phyloP scores from a whole-genome alignment of 2,888 invertebrate genomes.

The Mamestra brassicae region DNA sequence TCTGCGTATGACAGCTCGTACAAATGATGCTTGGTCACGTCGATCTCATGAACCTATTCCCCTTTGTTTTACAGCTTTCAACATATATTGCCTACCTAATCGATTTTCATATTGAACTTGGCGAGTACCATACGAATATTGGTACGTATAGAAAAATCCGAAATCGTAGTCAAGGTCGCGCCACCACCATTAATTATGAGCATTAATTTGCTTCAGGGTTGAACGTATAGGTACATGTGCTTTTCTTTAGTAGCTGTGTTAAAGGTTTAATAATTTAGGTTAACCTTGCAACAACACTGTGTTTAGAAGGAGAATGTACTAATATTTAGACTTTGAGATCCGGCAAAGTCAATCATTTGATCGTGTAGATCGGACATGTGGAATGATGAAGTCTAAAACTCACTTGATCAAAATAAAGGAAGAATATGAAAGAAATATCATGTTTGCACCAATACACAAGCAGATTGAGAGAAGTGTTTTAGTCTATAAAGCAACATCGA shows the following conservation, averaged over 20 bases:
- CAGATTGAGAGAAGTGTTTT: slow-evolving; percentile 14
- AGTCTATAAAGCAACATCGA: slow-evolving; percentile 29
- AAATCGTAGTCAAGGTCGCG: slow-evolving; percentile 52
- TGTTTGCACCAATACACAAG: not conserved
- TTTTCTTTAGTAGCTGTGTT: slow-evolving; percentile 31
- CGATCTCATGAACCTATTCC: slow-evolving; percentile 64
- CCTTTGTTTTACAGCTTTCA: slow-evolving; percentile 68
- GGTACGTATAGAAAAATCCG: slow-evolving; percentile 62
- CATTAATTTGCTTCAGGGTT: slow-evolving; percentile 53
- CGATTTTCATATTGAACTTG: slow-evolving; percentile 57
- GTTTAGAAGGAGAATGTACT: slow-evolving; percentile 46
- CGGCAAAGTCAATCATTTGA: slow-evolving; percentile 49
- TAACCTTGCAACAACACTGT: slow-evolving; percentile 56
- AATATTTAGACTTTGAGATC: slow-evolving; percentile 52
- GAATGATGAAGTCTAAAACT: slow-evolving; percentile 11
- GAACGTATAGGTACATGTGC: slow-evolving; percentile 35
- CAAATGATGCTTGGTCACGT: slow-evolving; percentile 70
- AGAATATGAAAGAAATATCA: not conserved
- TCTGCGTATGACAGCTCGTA: slow-evolving; percentile 73
- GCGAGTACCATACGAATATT: slow-evolving; percentile 57
- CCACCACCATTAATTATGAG: slow-evolving; percentile 59
- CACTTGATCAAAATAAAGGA: slow-evolving; percentile 10
- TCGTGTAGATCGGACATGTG: slow-evolving; percentile 13
- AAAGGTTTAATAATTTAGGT: slow-evolving; percentile 53
- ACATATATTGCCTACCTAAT: slow-evolving; percentile 52